phyloP scores from a whole-genome alignment of 1,140 invertebrate species.

The Nixonia krombeini region DNA sequence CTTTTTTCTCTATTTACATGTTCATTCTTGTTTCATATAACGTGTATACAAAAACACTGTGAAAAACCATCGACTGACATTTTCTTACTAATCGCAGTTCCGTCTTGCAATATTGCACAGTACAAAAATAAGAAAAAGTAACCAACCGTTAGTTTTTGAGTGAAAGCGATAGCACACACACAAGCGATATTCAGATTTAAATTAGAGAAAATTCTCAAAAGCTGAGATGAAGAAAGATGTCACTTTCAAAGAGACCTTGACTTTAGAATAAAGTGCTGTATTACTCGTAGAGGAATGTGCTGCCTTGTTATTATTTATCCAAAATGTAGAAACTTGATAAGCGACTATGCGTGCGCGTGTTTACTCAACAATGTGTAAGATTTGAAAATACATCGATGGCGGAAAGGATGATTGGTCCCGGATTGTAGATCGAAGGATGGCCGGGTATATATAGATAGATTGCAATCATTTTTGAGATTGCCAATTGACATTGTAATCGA shows the following conservation, averaged over 20 bases:
- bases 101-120: too few species aligned
- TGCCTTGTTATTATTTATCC: too few species aligned
- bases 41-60: slow-evolving; percentile 19
- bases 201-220: too few species aligned
- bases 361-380: slow-evolving; percentile 31
- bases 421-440: slow-evolving; percentile 59
- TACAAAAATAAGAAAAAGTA: too few species aligned
- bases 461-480: slow-evolving; percentile 42
- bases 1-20: slow-evolving; percentile 50
- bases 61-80: slow-evolving; percentile 3
- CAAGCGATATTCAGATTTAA: too few species aligned
- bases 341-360: slow-evolving; percentile 12
- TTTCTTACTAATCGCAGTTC: background rate
- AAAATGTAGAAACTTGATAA: slow-evolving; percentile 3
- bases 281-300: too few species aligned
- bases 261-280: too few species aligned
- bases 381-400: slow-evolving; percentile 47
- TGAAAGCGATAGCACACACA: too few species aligned
- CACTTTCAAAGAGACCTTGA: too few species aligned
- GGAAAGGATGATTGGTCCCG: slow-evolving; percentile 63
- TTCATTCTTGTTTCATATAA: slow-evolving; percentile 34
- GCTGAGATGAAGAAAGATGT: too few species aligned
- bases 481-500: slow-evolving; percentile 49
- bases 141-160: too few species aligned
- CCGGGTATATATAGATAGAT: slow-evolving; percentile 54